Conservation (phyloP, 2,888 invertebrate genomes). For the Rhabditophanes sp. region DNA sequence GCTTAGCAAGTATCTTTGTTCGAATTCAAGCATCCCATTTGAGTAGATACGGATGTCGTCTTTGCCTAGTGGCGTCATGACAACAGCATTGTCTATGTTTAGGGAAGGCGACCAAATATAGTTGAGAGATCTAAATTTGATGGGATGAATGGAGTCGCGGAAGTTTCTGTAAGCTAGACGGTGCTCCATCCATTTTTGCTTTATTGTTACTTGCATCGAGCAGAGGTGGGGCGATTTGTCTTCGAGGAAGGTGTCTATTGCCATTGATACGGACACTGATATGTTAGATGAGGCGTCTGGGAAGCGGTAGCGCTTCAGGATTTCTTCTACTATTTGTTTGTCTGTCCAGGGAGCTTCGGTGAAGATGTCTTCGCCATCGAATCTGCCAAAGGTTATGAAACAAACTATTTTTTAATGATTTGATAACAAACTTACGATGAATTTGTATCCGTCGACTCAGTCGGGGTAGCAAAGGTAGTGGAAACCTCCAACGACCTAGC, state of each 20-base stretch:
- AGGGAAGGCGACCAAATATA: constrained; percentile 16
- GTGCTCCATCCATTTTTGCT: constrained; percentile 17
- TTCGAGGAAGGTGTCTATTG: constrained; percentile 10
- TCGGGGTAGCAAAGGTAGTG: no score
- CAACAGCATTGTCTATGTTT: constrained; percentile 14
- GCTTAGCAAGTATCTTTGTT: constrained; percentile 15
- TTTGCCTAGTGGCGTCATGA: constrained; percentile 10
- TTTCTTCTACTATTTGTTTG: constrained; percentile 16
- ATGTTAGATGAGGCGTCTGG: constrained; percentile 20
- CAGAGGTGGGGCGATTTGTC: constrained; percentile 5
- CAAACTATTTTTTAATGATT: no score
- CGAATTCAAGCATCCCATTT: constrained; percentile 14
- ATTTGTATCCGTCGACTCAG: no score
- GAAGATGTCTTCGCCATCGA: constrained; percentile 5
- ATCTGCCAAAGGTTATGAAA: no score
- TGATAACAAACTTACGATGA: no score
- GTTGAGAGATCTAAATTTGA: constrained; percentile 14
- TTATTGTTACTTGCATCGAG: constrained; percentile 10
- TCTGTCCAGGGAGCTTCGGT: constrained; percentile 12
- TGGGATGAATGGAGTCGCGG: constrained; percentile 11
- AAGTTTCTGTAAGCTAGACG: constrained; percentile 9
- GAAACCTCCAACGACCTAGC: no score
- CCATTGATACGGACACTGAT: constrained; percentile 12
- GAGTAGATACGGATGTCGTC: constrained; percentile 13
- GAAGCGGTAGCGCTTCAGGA: constrained; percentile 16